Evolutionary conservation across 2,113 vertebrate genomes (phyloP), one percentile per base, ranked within the genome.

Genomic region (Lynx canadensis): DNA sequence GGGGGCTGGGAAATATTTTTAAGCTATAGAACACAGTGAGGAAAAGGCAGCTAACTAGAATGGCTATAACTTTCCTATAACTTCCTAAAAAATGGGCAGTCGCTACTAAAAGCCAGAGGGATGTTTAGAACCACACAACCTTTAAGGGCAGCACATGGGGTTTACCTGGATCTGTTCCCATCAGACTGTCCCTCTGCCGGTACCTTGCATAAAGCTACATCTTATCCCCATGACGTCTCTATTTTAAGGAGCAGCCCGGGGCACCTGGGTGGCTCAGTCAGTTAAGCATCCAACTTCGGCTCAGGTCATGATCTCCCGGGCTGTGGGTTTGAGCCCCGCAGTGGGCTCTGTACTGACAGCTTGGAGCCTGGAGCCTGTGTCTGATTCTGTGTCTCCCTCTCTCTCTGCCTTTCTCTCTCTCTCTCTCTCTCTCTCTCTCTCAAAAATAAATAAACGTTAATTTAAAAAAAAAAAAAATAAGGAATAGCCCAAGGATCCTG

Each of bases 1-100:
- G 18, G 7, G 33, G 21, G 3, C 60, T 60, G 57, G 71, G 65
- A 69, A 89, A 83, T 38, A 19, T 31, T 57, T 89, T 65, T 36
- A 94, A 71, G 29, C 33, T 48, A 48, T 3, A 85, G 50, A 93
- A 50, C 21, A 60, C 57, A 38, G 7, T 5, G 23, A 45, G 52
- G 7, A 65, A 89, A 66, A 94, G 52, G 31, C 29, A 52, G 11
- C 29, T 82, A 11, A 63, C 21, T 15, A 6, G 11, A 45, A 48
- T 5, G n/a, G 14, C 41, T 36, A 1, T 5, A 48, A 33, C 1
- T 29, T 69, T 21, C 60, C 21, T 7, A 0, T 31, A 66, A 45
- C 45, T 45, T 9, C 45, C 45, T 45, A 9, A 45, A 45, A 45
- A 45, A 45, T 45, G 52, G 52, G 65, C 13, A 69, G 10, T 60